phyloP scores from a whole-genome alignment of 2,797 vertebrate species.

The Neomorphus geoffroyi region DNA sequence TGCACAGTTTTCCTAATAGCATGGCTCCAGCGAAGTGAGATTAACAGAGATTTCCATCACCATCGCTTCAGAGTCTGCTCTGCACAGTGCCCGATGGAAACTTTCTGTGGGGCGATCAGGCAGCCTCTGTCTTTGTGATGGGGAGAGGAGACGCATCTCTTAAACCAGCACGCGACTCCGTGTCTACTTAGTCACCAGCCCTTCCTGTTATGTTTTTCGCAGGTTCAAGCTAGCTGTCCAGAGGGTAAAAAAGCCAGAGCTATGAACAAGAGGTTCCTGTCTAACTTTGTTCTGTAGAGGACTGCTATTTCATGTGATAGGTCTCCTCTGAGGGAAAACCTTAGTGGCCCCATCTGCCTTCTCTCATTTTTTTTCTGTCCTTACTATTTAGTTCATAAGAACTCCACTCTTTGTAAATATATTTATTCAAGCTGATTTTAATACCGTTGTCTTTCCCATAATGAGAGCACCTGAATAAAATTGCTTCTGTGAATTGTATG shows the following conservation, averaged over 20 bases:
- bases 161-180: rapidly evolving
- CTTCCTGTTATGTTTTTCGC: neutral
- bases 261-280: neutral
- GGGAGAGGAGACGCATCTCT: neutral
- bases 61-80: neutral
- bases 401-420: neutral
- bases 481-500: neutral
- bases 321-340: neutral
- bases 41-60: neutral
- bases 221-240: neutral
- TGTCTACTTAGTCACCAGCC: neutral
- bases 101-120: neutral
- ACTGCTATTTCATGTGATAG: neutral
- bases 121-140: neutral
- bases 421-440: neutral
- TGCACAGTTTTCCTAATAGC: neutral
- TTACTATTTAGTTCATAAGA: neutral
- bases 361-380: neutral
- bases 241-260: neutral
- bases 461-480: neutral
- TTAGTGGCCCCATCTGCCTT: neutral
- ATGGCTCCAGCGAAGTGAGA: neutral
- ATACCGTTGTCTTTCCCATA: neutral
- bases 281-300: neutral
- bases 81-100: neutral